Evolutionary conservation across 2,888 invertebrate genomes (phyloP).

Genomic region (Encarsia formosa): DNA sequence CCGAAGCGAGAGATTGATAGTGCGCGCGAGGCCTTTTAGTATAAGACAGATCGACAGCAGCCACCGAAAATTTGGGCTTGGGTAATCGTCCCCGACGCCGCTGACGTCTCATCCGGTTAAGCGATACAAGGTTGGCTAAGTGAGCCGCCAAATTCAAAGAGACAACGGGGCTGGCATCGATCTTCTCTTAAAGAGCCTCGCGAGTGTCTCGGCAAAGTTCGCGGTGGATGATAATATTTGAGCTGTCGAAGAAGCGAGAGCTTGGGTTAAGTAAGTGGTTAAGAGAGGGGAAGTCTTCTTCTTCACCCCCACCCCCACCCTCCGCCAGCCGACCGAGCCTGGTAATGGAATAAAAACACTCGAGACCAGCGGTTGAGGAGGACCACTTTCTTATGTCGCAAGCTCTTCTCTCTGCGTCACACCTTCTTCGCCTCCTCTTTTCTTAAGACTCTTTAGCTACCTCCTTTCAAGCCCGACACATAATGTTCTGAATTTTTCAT

Average conservation of each 20-base stretch:
- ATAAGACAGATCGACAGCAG: no score
- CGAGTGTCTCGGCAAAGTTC: not conserved
- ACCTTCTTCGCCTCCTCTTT: not conserved
- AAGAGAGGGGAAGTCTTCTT: constrained; percentile 33
- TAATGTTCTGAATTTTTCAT: constrained; percentile 21
- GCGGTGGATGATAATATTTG: constrained; percentile 42
- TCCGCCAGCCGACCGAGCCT: constrained; percentile 27
- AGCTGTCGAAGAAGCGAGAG: constrained; percentile 36
- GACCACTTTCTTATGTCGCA: not conserved
- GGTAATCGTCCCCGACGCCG: no score
- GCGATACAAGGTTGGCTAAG: not conserved
- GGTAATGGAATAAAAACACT: constrained; percentile 51
- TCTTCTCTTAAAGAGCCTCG: no score
- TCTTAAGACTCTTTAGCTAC: not conserved
- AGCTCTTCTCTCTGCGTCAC: not conserved
- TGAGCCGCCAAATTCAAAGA: constrained; percentile 5
- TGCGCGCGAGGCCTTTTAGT: no score
- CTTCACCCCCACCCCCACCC: no score
- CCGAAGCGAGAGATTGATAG: no score
- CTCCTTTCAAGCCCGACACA: constrained; percentile 11
- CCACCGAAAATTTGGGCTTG: no score
- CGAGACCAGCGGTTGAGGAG: constrained; percentile 24
- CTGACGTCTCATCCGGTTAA: no score
- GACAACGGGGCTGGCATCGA: constrained; percentile 1
- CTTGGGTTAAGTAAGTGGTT: constrained; percentile 45